phyloP scores from a whole-genome alignment of 92 coral and sea anemone genomes.

The Heliopora coerulea region DNA sequence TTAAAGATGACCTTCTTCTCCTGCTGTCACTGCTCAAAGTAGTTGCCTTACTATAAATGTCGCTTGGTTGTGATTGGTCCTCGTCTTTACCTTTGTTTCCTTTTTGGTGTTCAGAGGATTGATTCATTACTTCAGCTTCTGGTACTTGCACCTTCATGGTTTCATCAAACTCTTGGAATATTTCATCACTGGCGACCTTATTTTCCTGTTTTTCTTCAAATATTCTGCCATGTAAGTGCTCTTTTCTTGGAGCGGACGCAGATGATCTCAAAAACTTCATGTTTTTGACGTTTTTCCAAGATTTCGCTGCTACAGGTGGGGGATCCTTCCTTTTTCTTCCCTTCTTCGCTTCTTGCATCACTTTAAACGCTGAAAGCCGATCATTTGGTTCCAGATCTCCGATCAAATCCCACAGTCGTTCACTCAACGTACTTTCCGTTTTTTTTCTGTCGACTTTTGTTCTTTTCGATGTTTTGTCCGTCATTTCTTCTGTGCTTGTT shows the following conservation, averaged over 20 bases:
- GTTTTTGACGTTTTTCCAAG: no score
- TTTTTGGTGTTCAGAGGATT: neutral
- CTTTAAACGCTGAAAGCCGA: neutral
- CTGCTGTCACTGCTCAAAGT: neutral
- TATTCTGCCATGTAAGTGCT: conserved; percentile 26
- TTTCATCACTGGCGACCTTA: neutral
- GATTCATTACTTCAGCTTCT: neutral
- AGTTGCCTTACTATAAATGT: conserved; percentile 1
- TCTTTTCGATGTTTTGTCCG: neutral
- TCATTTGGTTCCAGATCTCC: conserved; percentile 15
- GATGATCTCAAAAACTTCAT: neutral
- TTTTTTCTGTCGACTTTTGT: neutral
- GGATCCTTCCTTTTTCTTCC: no score
- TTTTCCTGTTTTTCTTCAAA: neutral
- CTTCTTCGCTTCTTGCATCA: neutral
- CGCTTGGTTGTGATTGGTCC: conserved; percentile 5
- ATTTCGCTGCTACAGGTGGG: no score
- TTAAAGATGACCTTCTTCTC: conserved; percentile 5
- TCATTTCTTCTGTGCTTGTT: neutral
- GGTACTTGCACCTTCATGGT: neutral
- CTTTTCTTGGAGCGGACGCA: neutral
- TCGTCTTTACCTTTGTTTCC: neutral
- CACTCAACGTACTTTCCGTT: neutral
- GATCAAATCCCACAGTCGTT: conserved; percentile 4
- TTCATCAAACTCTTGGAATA: neutral